Evolutionary conservation across 2,113 vertebrate species (phyloP).

Genomic region (Glareola pratincola): DNA sequence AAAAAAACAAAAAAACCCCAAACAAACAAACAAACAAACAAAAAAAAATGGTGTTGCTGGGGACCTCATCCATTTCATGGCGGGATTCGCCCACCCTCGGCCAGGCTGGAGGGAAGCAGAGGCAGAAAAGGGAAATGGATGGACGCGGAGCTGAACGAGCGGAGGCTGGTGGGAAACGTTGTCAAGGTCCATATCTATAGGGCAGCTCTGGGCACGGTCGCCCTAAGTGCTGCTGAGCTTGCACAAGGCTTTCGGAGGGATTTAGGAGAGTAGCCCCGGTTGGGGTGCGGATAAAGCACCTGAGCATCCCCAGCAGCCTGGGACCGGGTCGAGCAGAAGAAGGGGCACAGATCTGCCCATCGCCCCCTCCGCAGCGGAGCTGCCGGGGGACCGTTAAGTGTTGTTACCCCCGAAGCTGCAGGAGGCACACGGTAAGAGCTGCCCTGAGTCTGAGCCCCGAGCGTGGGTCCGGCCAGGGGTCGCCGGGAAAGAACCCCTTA

Average conservation of each 20-base stretch:
- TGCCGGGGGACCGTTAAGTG: neutral
- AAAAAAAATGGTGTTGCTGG: neutral
- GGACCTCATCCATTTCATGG: neutral
- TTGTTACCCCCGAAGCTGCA: neutral
- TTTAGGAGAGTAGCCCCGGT: neutral
- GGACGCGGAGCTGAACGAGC: neutral
- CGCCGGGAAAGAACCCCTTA: neutral
- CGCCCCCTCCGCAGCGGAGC: accelerated
- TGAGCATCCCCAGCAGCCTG: accelerated
- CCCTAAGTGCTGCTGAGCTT: neutral
- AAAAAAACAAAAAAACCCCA: too few species aligned
- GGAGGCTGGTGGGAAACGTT: neutral
- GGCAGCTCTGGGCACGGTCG: neutral
- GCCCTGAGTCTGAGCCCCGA: neutral
- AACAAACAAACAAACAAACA: too few species aligned
- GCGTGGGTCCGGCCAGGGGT: neutral
- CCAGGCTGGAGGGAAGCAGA: neutral
- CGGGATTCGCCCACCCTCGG: neutral
- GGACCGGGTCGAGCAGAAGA: neutral
- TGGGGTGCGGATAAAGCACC: neutral
- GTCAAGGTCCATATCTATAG: neutral
- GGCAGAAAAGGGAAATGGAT: neutral
- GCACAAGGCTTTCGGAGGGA: neutral
- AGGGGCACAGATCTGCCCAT: neutral
- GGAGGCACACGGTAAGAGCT: neutral